Conservation (phyloP, 2,888 invertebrate species). For the Eugnorisma glareosa region DNA sequence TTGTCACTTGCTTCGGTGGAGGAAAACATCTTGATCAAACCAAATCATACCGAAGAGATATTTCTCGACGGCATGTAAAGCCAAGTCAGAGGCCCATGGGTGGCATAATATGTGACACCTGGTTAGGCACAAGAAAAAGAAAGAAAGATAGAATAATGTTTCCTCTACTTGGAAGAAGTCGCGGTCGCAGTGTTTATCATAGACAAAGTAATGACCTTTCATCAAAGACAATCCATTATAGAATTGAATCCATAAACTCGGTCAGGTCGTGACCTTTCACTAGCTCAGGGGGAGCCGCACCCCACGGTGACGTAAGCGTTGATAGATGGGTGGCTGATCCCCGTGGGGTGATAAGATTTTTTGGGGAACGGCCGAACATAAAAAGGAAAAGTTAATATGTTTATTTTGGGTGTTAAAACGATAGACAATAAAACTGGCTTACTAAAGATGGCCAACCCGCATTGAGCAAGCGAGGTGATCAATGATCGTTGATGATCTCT, state of each 20-base stretch:
- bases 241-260: constrained; percentile 31
- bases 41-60: no score
- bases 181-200: neutral
- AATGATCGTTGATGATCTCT: no score
- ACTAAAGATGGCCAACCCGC: no score
- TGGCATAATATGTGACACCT: no score
- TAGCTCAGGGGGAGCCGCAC: constrained; percentile 25
- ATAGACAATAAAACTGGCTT: no score
- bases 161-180: neutral
- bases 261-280: constrained; percentile 24
- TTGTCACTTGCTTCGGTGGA: no score
- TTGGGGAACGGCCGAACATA: neutral
- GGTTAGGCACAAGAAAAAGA: no score
- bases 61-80: no score
- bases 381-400: neutral
- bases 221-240: constrained; percentile 27
- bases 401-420: neutral
- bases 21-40: no score
- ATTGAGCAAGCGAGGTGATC: no score
- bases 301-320: constrained; percentile 39
- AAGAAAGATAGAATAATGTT: neutral
- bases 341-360: constrained; percentile 11
- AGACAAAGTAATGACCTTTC: neutral
- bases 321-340: constrained; percentile 5
- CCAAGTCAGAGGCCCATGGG: no score